phyloP scores from a whole-genome alignment of 2,113 vertebrate genomes.

The Chrysemys picta region DNA sequence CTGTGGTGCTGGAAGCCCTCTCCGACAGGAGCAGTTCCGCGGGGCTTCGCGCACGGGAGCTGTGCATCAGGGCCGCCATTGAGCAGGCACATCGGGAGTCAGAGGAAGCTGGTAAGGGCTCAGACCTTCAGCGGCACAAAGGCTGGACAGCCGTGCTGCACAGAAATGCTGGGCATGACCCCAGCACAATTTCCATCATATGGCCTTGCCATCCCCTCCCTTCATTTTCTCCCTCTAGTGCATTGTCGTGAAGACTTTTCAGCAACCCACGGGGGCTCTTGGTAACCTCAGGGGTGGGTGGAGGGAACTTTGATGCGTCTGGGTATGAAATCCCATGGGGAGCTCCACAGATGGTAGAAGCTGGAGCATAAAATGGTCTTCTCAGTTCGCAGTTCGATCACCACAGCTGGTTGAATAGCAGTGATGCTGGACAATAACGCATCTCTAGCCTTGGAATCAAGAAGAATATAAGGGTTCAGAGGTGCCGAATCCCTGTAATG shows the following conservation, averaged over 20 bases:
- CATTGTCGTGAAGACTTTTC: not conserved
- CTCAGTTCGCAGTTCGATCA: not conserved
- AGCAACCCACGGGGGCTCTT: not conserved
- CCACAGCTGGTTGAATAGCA: not conserved
- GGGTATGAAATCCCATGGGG: not conserved
- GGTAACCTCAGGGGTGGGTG: not conserved
- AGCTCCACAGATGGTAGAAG: not conserved
- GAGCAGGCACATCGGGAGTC: slow-evolving; percentile 68
- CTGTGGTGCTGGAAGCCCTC: slow-evolving; percentile 83
- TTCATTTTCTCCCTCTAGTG: not conserved
- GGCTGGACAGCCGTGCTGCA: not conserved
- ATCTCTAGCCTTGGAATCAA: not conserved
- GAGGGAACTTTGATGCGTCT: not conserved
- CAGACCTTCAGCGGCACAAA: not conserved
- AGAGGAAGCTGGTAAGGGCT: slow-evolving; percentile 77
- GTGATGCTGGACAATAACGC: not conserved
- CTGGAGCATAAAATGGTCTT: not conserved
- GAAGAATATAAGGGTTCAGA: not conserved
- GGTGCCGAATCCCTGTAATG: not conserved
- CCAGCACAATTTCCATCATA: too few relatives aligned
- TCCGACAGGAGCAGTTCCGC: slow-evolving; percentile 61
- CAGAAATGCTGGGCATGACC: not conserved
- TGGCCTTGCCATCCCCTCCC: not conserved
- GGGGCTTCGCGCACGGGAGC: slow-evolving; percentile 78
- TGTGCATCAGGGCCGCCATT: slow-evolving; percentile 76